Base-by-base conservation (phyloP, 2,113 vertebrate species). In the Morone chrysops region DNA sequence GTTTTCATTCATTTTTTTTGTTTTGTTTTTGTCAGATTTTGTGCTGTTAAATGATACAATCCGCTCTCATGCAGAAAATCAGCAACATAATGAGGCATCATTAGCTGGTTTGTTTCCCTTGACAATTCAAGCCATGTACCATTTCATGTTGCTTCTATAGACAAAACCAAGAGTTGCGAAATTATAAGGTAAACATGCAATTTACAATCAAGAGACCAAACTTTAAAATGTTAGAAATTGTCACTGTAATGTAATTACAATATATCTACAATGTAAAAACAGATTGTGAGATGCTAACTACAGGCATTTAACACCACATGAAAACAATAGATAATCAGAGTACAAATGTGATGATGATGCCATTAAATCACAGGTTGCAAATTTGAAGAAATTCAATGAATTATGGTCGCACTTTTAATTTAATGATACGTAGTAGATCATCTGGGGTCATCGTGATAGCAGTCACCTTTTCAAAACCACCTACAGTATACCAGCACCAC, bases 1-100 rank as follows among this genome's bases (percentile, higher is more conserved):
- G 66, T 84, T 80, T 80, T 73, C 82, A 75, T 85, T 79, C 54
- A 59, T 87, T 75, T 80, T 70, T 81, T 75, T 81, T 75, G 50
- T 57, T 82, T 84, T 75, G 54, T 68, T 80, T 80, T 70, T 20
- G 68, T 71, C 45, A 70, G 60, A 72, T 61, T 78, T n/a, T 12
- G 36, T 65, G 59, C 62, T 78, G 75, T 75, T 80, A 78, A 84
- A 82, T 53, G 75, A 80, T 74, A 79, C 71, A 82, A 67, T 83
- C 61, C 70, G 75, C 59, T 70, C 22, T 72, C 41, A 60, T 67
- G 63, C 38, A 2, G 36, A 51, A 62, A 86, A 72, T 82, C 66
- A 40, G 66, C 72, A 80, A 59, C 72, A 78, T 78, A 77, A 73
- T 57, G 36, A 74, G 82, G 70, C 70, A 59, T 81, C 83, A 81